Base-by-base conservation (phyloP, 2,113 vertebrate species). In the Morone saxatilis region DNA sequence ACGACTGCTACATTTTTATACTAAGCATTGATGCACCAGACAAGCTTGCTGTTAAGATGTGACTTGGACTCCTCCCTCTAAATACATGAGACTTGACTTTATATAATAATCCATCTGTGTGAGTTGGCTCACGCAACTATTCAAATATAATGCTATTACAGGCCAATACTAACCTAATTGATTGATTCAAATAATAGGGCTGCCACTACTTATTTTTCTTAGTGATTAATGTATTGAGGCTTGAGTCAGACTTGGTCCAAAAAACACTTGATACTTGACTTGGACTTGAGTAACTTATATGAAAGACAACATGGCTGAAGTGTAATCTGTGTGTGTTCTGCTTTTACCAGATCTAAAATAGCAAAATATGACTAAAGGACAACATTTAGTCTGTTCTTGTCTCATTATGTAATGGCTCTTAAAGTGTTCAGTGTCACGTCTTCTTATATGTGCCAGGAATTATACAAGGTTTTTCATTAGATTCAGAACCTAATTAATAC, bases 401-500 rank as follows among this genome's bases (percentile, higher is more conserved):
- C 19, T 41, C n/a, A 16, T 57, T 71, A 0, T 7, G 0, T 43
- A 60, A 2, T 19, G 12, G 11, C 19, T 67, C 4, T 41, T 6
- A 12, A 66, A 1, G 6, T 50, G 22, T 45, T 78, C 60, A 19
- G 16, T 2, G 36, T n/a, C 12, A 47, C 17, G 12, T 56, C 17
- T 53, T 11, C 48, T 40, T 53, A 47, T 38, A 48, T 6, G 48
- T 69, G 48, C 47, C 19, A 43, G 19, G 25, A 68, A 59, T 48
- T 50, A 43, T 11, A 51, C 10, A 51, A 25, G 17, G 17, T 69
- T 56, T 68, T 20, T 4, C 41, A 47, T 20, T 63, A 20, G 16
- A 69, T 48, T 77, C 40, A 25, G 25, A 25, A 51, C 20, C n/a
- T 68, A n/a, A 72, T 67, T 59, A 72, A 53, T 2, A 51, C 14